A percentile compares a stretch with the other conserved stretches of the same genome.
Conservation (phyloP, 2,113 vertebrate species). For the Heterochromis multidens region DNA sequence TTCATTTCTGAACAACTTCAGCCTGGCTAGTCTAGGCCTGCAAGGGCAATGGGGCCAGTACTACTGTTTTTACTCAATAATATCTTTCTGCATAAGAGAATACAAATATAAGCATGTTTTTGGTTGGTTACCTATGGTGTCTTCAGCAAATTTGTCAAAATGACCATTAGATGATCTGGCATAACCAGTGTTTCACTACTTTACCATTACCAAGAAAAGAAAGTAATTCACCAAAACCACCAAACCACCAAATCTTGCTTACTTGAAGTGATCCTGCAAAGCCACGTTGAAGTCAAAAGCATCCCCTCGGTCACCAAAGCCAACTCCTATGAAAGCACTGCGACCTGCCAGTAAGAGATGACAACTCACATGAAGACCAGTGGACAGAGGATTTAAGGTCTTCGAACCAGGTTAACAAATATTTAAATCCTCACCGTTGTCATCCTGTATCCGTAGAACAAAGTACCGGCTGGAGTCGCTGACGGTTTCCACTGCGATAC, state of each 20-base stretch:
- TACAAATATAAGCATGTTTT: background rate
- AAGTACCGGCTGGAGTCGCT: conserved; percentile 92
- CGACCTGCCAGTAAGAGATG: conserved; percentile 75
- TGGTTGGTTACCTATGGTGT: background rate
- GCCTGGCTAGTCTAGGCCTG: background rate
- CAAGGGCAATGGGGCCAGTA: background rate
- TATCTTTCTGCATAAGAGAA: background rate
- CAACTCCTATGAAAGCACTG: conserved; percentile 94
- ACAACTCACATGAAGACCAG: background rate
- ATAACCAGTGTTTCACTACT: background rate
- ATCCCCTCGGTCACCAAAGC: conserved; percentile 91
- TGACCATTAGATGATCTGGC: background rate
- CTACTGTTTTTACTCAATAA: background rate
- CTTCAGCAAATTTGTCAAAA: fast-evolving
- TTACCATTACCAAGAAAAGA: too few relatives aligned
- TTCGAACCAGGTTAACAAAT: background rate
- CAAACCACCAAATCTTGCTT: background rate
- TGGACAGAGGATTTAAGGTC: background rate
- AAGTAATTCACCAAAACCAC: background rate
- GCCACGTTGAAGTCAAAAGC: conserved; percentile 96
- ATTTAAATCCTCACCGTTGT: conserved; percentile 77
- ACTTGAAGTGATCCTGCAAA: conserved; percentile 98
- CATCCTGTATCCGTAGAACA: conserved; percentile 90
- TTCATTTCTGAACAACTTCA: background rate
- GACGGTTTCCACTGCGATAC: conserved; percentile 86